Base-by-base conservation (phyloP, 2,888 invertebrate genomes). In the Clepsis dumicolana region DNA sequence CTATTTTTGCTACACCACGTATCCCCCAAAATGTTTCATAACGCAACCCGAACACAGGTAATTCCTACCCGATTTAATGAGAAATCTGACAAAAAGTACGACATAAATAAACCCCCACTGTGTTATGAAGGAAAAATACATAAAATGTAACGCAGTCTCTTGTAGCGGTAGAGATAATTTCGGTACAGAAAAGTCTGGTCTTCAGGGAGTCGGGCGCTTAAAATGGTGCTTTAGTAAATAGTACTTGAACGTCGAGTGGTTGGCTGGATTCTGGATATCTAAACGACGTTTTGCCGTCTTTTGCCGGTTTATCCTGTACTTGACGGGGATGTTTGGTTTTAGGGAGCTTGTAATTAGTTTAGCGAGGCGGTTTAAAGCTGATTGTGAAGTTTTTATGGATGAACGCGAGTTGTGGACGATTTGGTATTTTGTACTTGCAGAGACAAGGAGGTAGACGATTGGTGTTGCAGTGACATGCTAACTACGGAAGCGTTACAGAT, bases 151-250 rank as follows among this genome's bases (percentile, higher is more conserved):
- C 63, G 65, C 68, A 68, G 63, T 68, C 48, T 59, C 59, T 35
- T 64, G 61, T 60, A 69, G 60, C 64, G 68, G 62, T 71, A 68
- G 62, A 68, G 68, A 71, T 71, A 71, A 71, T 68, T 71, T 64
- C 53, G 68, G 65, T 68, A 56, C 65, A 64, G 64, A 60, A 57
- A 63, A 70, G 70, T 61, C 62, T 52, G 68, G 52, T 56, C 71
- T 68, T 59, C 18, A 29, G 68, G 71, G 71, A 71, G 29, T 24
- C 10, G 53, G 68, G 52, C 60, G 52, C 61, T 62, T 71, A 71
- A 71, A 71, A 71, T 71, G 71, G 53, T 68, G 65, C 67, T 67
- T 67, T 57, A 35, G 62, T 57, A 67, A 67, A 67, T 67, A 67
- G 62, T 50, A 62, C 57, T 63, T 48, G 54, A 32, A 29, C 54